Percentiles rank a stretch among this genome's conserved stretches.
These are phyloP conservation scores for Gisinianus flammeolus DNA, from an alignment of 2,888 invertebrate genomes.

Conservation along the genomic window DNA sequence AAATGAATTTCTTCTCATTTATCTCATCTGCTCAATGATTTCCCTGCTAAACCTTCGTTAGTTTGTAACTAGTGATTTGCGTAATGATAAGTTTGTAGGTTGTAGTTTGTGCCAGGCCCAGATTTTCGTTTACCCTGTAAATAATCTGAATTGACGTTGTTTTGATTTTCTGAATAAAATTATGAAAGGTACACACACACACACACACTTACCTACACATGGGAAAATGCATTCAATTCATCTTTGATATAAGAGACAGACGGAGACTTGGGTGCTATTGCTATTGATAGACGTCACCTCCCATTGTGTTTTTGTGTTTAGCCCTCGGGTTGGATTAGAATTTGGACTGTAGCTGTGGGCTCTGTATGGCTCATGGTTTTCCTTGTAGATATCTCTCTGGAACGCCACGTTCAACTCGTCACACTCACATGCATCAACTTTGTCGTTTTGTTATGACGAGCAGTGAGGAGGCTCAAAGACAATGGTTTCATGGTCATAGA, in stretches of 20 bases:
- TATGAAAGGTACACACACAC: neutral
- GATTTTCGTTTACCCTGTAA: no score
- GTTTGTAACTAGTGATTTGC: no score
- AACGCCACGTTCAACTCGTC: constrained; percentile 1
- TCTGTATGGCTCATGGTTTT: no score
- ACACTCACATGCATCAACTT: constrained; percentile 7
- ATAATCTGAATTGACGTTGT: no score
- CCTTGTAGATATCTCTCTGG: neutral
- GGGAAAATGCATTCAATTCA: neutral
- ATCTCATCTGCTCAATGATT: no score
- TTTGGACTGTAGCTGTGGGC: neutral
- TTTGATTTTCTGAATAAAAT: no score
- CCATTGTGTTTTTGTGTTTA: constrained; percentile 30
- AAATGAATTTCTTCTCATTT: no score
- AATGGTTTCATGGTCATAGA: constrained; percentile 14
- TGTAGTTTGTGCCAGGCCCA: no score
- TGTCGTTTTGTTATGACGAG: constrained; percentile 10
- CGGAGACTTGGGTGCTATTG: constrained; percentile 18
- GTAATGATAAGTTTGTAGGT: no score
- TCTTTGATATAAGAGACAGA: neutral
- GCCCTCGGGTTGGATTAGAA: constrained; percentile 4
- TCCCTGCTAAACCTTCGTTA: no score
- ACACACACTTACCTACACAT: neutral
- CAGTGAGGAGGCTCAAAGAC: constrained; percentile 17
- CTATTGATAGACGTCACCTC: constrained; percentile 33